Base-by-base conservation (phyloP, 2,888 invertebrate species). In the Trilocha varians region DNA sequence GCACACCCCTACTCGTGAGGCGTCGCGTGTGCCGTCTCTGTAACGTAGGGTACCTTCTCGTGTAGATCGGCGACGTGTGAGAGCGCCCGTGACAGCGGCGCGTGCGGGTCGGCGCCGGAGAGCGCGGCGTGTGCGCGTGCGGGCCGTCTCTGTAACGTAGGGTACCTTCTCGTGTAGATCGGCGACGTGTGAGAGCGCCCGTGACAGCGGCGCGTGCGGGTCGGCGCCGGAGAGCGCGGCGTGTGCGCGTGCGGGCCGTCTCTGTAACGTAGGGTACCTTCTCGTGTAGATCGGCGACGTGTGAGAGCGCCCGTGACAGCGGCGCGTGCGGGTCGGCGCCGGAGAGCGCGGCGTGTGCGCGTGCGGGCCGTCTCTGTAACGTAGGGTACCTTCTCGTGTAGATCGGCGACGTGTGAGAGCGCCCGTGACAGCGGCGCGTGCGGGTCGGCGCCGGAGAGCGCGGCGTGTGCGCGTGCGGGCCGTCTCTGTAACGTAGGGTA, bases 281-380 rank as follows among this genome's bases (percentile, higher is more conserved):
- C 48, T 61, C 58, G 42, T 59, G 60, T 34, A 55, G 34, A 46
- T 54, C 53, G 15, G 59, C 59, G 14, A 59, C 50, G 96, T 96
- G 25, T 93, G 91, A 43, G 93, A 93, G 78, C 93, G 92, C 11
- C 57, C 96, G 88, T 0, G 97, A 96, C 18, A 98, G 87, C 8
- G 93, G 93, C 47, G 94, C 95, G 64, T 97, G 96, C 59, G 98
- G 96, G 77, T 98, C 98, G 44, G 96, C 95, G 44, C 94, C 95
- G 50, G 96, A 95, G 18, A 98, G 84, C 88, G 69, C 13, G 36
- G 16, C 15, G 17, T 16, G 16, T 16, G 50, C 53, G 95, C 96
- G 74, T 98, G 44, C 99, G 85, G 87, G 97, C 92, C 46, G 97
- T 94, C 13, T 92, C 89, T n/a, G n/a, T 48, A 93, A 94, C 3